These are phyloP conservation scores for Epinotia ramella DNA, from an alignment of 2,888 invertebrate species.

Conservation along the genomic window DNA sequence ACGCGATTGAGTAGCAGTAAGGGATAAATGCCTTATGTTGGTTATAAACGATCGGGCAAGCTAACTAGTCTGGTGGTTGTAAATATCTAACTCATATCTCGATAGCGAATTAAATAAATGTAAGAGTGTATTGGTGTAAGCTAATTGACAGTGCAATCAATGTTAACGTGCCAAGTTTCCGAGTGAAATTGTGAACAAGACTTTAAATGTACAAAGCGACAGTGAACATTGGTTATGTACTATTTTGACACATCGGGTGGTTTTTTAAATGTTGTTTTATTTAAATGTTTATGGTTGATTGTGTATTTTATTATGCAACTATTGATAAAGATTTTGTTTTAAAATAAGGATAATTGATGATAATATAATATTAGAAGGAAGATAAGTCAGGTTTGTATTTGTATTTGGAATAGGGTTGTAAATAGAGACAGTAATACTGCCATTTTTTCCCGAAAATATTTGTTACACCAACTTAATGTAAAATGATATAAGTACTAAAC, in stretches of 20 bases:
- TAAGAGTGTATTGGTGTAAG: constrained; percentile 23
- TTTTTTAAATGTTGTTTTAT: constrained; percentile 26
- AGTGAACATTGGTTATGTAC: constrained; percentile 2
- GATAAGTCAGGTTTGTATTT: constrained; percentile 25
- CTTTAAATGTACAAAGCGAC: constrained; percentile 29
- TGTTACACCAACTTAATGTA: not conserved
- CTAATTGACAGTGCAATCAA: constrained; percentile 5
- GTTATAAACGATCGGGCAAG: not conserved
- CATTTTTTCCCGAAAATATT: constrained; percentile 31
- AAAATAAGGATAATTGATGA: constrained; percentile 7
- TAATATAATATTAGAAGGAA: not conserved
- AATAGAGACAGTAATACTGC: constrained; percentile 39
- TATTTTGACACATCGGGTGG: constrained; percentile 13
- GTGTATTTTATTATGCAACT: not conserved
- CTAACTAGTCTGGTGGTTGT: constrained; percentile 16
- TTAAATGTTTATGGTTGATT: constrained; percentile 34
- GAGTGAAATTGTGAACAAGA: constrained; percentile 11
- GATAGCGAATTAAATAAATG: constrained; percentile 26
- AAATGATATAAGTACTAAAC: not conserved
- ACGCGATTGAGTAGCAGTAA: not conserved
- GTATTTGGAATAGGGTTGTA: constrained; percentile 33
- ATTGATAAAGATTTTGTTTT: constrained; percentile 15
- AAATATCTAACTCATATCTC: constrained; percentile 45
- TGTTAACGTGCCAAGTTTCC: constrained; percentile 33
- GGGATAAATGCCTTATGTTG: not conserved